These are phyloP conservation scores for Acleris holmiana DNA, from an alignment of 2,888 invertebrate species.

Conservation along the genomic window DNA sequence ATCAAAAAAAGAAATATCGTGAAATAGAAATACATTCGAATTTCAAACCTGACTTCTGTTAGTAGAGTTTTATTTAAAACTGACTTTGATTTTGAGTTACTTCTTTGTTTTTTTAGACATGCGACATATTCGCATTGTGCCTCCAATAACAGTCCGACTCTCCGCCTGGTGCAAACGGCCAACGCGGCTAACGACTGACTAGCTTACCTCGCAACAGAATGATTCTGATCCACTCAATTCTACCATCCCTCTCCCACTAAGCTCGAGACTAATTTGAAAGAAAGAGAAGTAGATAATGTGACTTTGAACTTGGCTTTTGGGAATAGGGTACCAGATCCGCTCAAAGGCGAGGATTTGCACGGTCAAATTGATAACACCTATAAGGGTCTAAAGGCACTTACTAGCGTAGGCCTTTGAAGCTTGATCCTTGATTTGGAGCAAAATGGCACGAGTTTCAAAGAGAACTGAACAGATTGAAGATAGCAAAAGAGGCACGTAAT, in stretches of 20 bases:
- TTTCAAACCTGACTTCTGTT: too few relatives aligned
- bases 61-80: too few relatives aligned
- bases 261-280: too few relatives aligned
- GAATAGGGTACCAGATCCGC: neutral
- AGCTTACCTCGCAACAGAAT: neutral
- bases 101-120: too few relatives aligned
- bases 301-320: too few relatives aligned
- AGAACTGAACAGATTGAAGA: neutral
- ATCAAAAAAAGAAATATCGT: too few relatives aligned
- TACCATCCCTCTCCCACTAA: too few relatives aligned
- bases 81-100: too few relatives aligned
- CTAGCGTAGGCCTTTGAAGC: conserved; percentile 40
- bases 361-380: conserved; percentile 57
- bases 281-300: too few relatives aligned
- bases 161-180: neutral
- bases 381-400: conserved; percentile 39
- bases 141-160: neutral
- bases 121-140: too few relatives aligned
- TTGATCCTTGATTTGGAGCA: conserved; percentile 41
- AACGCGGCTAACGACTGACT: neutral
- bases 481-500: neutral
- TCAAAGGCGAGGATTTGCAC: conserved; percentile 54
- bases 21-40: too few relatives aligned
- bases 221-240: too few relatives aligned
- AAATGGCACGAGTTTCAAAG: conserved; percentile 22